Percentiles rank a stretch among this genome's conserved stretches.
phyloP scores from a whole-genome alignment of 2,797 vertebrate species.

The Anniella stebbinsi region DNA sequence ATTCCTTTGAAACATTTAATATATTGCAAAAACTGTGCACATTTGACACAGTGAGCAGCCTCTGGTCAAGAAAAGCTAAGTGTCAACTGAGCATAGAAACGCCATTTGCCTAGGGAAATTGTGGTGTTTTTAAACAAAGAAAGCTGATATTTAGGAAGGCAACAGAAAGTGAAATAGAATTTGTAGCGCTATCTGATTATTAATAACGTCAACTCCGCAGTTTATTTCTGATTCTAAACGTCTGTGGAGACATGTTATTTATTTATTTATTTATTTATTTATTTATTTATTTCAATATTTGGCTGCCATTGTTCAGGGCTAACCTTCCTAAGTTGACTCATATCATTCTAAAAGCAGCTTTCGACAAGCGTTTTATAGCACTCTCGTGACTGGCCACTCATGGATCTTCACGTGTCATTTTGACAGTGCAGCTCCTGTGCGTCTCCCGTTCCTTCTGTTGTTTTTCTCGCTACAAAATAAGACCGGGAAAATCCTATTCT shows the following conservation, averaged over 20 bases:
- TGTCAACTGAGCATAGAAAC: conserved; percentile 64
- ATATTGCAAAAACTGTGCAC: conserved; percentile 63
- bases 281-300: conserved; percentile 44
- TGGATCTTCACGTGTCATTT: too few species aligned
- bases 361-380: too few species aligned
- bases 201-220: neutral
- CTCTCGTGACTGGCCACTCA: too few species aligned
- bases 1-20: conserved; percentile 57
- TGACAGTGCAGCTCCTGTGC: too few species aligned
- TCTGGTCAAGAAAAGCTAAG: conserved; percentile 53
- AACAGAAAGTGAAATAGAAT: conserved; percentile 53
- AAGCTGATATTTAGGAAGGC: conserved; percentile 52
- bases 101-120: conserved; percentile 58
- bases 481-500: too few species aligned
- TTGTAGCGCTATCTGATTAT: conserved; percentile 34
- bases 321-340: neutral
- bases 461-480: too few species aligned
- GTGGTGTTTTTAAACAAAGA: conserved; percentile 65
- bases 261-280: conserved; percentile 25
- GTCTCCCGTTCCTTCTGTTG: too few species aligned
- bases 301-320: neutral
- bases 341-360: neutral
- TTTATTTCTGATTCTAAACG: conserved; percentile 56
- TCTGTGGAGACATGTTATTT: conserved; percentile 37
- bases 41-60: conserved; percentile 57